A percentile compares a stretch with the other conserved stretches of the same genome.
These are phyloP conservation scores for Tanaodytes sp. DNA, from an alignment of 2,888 invertebrate genomes.

Conservation along the genomic window DNA sequence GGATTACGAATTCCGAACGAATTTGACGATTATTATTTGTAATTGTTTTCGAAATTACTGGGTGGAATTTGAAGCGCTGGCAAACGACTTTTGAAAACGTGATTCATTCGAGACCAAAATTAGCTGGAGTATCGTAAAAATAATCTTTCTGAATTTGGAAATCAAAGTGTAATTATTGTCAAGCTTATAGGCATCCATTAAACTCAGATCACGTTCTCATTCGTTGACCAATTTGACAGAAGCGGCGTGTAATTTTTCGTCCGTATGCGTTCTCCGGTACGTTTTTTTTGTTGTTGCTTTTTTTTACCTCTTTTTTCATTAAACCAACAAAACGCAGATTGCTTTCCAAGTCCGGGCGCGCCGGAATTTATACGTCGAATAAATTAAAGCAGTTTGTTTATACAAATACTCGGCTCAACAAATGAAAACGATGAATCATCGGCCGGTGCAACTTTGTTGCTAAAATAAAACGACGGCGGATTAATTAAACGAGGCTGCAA, in stretches of 20 bases:
- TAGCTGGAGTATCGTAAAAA: too few species aligned
- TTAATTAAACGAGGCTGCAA: slow-evolving; percentile 47
- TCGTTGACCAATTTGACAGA: slow-evolving; percentile 25
- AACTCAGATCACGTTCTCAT: slow-evolving; percentile 19
- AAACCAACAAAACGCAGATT: slow-evolving; percentile 40
- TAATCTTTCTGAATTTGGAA: too few species aligned
- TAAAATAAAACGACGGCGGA: slow-evolving; percentile 44
- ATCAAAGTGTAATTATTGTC: too few species aligned
- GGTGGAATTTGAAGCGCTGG: too few species aligned
- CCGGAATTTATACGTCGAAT: slow-evolving; percentile 44
- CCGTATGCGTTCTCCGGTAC: slow-evolving; percentile 1
- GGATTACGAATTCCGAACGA: too few species aligned
- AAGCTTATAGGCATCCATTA: too few species aligned
- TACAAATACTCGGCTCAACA: slow-evolving; percentile 49
- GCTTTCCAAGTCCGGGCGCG: slow-evolving; percentile 38
- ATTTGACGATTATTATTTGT: too few species aligned
- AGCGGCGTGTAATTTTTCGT: slow-evolving; percentile 30
- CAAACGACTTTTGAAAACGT: too few species aligned
- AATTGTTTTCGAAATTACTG: background rate
- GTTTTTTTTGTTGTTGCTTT: too few species aligned
- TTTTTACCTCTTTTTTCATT: slow-evolving; percentile 40
- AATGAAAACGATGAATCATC: slow-evolving; percentile 51
- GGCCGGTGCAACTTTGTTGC: slow-evolving; percentile 44
- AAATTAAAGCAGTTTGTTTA: slow-evolving; percentile 50
- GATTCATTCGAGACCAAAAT: too few species aligned